Conservation (phyloP, 2,113 vertebrate genomes). For the Trematomus loennbergii region DNA sequence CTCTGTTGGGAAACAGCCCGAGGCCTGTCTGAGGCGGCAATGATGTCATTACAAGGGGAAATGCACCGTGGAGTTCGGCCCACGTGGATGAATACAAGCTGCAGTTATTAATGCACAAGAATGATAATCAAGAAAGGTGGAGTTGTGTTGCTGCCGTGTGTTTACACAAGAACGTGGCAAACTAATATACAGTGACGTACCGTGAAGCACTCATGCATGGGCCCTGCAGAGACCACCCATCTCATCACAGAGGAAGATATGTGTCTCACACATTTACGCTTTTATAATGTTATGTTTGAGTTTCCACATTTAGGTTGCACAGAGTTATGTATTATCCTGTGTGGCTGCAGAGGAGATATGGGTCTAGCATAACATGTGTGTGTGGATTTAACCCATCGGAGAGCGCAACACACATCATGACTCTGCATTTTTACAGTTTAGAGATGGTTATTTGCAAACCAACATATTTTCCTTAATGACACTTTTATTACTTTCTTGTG, state of each 20-base stretch:
- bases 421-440: conserved; percentile 27
- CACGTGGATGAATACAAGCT: conserved; percentile 28
- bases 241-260: conserved; percentile 3
- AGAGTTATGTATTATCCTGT: conserved; percentile 36
- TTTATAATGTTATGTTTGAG: conserved; percentile 53
- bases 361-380: background rate
- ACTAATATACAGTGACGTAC: conserved; percentile 25
- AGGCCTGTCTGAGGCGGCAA: conserved; percentile 27
- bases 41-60: conserved; percentile 62
- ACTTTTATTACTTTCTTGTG: conserved; percentile 45
- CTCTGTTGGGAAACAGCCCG: conserved; percentile 45
- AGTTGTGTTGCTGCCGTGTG: conserved; percentile 22
- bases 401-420: conserved; percentile 4
- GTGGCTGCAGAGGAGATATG: conserved; percentile 33
- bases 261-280: conserved; percentile 10
- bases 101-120: conserved; percentile 39
- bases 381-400: conserved; percentile 32
- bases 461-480: conserved; percentile 35
- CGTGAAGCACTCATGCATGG: conserved; percentile 17
- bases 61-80: background rate
- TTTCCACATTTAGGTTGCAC: conserved; percentile 54
- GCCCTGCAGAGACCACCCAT: conserved; percentile 52
- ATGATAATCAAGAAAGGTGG: conserved; percentile 36
- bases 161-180: conserved; percentile 28
- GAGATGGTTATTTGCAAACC: conserved; percentile 16